Evolutionary conservation across 1,140 invertebrate species (phyloP).

Genomic region (Mactra quadrangularis): DNA sequence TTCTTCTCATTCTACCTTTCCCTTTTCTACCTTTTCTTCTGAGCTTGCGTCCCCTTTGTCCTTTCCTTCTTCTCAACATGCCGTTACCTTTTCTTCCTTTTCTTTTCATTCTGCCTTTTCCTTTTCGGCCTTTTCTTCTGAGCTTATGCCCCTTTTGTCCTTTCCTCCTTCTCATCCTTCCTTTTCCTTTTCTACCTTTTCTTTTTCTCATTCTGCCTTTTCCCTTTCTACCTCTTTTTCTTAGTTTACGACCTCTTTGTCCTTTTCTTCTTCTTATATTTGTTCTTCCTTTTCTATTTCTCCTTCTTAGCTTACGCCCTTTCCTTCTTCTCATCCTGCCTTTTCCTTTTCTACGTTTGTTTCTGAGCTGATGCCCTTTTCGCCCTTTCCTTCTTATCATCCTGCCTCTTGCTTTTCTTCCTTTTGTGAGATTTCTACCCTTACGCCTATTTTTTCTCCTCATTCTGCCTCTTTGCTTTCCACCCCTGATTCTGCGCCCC

Average conservation of each 20-base stretch:
- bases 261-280: not conserved
- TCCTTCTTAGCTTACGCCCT: not conserved
- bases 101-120: not conserved
- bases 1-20: no score
- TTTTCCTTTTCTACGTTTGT: not conserved
- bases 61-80: not conserved
- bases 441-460: not conserved
- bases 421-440: not conserved
- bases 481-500: not conserved
- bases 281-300: not conserved
- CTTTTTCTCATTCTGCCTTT: not conserved
- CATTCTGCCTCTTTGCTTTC: not conserved
- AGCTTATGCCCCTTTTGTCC: not conserved
- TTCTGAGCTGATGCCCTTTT: not conserved
- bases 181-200: not conserved
- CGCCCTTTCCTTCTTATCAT: not conserved
- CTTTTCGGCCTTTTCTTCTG: not conserved
- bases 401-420: not conserved
- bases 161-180: no score
- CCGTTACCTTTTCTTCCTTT: not conserved
- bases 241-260: not conserved
- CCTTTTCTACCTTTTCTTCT: no score
- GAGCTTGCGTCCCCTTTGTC: no score
- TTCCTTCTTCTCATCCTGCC: not conserved
- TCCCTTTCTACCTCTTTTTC: not conserved